Conservation (phyloP, 2,888 invertebrate species). For the Eumerus sabulonum region DNA sequence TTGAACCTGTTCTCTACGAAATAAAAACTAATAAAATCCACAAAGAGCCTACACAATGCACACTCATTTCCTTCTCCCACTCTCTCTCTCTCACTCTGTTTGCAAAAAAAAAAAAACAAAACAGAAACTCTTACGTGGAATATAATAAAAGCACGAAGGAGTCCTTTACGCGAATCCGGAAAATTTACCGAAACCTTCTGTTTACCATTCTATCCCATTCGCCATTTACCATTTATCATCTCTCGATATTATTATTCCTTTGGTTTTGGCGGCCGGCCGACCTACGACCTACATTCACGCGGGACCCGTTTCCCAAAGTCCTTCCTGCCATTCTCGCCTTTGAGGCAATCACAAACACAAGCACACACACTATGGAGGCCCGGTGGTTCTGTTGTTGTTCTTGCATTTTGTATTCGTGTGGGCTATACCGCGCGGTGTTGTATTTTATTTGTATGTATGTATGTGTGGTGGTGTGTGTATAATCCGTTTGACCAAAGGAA, state of each 20-base stretch:
- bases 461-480: conserved; percentile 31
- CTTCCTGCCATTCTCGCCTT: conserved; percentile 5
- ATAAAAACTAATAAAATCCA: too few relatives aligned
- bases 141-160: too few relatives aligned
- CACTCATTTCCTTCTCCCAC: too few relatives aligned
- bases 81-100: too few relatives aligned
- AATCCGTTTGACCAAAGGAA: conserved; percentile 68
- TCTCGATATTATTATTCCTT: conserved; percentile 46
- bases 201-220: conserved; percentile 44
- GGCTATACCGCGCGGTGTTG: neutral
- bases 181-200: conserved; percentile 1
- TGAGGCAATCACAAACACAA: too few relatives aligned
- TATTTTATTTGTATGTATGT: conserved; percentile 17
- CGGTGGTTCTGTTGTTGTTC: neutral
- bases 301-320: conserved; percentile 30
- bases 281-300: conserved; percentile 63
- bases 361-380: neutral
- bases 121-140: too few relatives aligned
- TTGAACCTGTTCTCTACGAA: too few relatives aligned
- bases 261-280: conserved; percentile 41
- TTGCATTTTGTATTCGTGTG: neutral
- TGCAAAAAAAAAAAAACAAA: too few relatives aligned
- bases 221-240: conserved; percentile 51
- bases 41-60: too few relatives aligned
- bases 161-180: neutral